Percentiles rank a stretch among this genome's conserved stretches.
Evolutionary conservation across 2,113 vertebrate genomes (phyloP).

Genomic region (Peromyscus leucopus): DNA sequence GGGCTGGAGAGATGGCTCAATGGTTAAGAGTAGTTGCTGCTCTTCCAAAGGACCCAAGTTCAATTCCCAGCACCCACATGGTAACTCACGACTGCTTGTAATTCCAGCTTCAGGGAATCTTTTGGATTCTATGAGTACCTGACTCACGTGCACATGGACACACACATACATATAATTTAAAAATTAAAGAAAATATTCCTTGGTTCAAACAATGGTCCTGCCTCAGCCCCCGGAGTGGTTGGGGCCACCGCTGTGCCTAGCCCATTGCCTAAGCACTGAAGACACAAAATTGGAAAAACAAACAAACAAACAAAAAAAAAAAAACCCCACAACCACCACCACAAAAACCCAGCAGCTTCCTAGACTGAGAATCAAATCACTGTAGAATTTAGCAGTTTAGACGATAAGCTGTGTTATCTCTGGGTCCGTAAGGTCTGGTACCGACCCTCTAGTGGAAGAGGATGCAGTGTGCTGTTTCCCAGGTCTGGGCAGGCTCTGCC

Average conservation of each 20-base stretch:
- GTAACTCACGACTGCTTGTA: not conserved
- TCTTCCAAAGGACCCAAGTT: not conserved
- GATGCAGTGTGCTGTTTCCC: not conserved
- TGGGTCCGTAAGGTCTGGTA: not conserved
- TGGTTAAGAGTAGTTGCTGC: not conserved
- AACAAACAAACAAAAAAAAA: not conserved
- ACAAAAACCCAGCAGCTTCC: not conserved
- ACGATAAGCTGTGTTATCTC: not conserved
- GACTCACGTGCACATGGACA: not conserved
- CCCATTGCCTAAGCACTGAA: not conserved
- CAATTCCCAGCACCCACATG: not conserved
- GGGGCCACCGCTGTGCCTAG: no score
- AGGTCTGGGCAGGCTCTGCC: not conserved
- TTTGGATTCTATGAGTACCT: not conserved
- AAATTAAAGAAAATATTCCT: not conserved
- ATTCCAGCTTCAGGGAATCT: not conserved
- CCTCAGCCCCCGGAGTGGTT: not conserved
- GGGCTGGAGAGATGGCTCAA: not conserved
- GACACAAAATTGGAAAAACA: not conserved
- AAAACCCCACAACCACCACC: not conserved
- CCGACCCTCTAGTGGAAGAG: not conserved
- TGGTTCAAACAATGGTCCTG: not conserved
- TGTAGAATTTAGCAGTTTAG: not conserved
- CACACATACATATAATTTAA: not conserved
- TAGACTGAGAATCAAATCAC: not conserved